These are phyloP conservation scores for Diarsia rubi DNA, from an alignment of 2,888 invertebrate genomes.

Conservation along the genomic window DNA sequence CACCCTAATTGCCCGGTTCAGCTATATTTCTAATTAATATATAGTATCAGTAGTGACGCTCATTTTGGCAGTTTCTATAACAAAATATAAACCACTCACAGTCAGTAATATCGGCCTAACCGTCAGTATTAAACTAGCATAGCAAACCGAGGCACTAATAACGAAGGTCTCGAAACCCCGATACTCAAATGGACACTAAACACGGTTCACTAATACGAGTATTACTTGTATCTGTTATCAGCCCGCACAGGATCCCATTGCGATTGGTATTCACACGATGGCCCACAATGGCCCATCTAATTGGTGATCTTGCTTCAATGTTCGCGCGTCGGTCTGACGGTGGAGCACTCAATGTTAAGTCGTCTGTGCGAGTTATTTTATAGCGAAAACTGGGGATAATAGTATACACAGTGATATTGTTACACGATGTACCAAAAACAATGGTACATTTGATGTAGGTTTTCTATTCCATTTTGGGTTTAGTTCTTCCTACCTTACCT, in stretches of 20 bases:
- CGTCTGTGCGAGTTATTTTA: constrained; percentile 1
- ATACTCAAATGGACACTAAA: not conserved
- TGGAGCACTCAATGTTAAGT: constrained; percentile 26
- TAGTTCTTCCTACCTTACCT: not conserved
- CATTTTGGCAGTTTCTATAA: not conserved
- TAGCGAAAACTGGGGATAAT: not conserved
- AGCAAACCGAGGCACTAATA: not conserved
- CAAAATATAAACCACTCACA: not conserved
- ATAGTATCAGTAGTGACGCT: not conserved
- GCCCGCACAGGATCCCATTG: constrained; percentile 19
- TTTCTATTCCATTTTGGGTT: not conserved
- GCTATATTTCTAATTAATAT: not conserved
- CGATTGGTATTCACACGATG: constrained; percentile 14
- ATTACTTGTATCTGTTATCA: constrained; percentile 23
- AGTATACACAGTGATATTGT: constrained; percentile 1
- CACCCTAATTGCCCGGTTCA: not conserved
- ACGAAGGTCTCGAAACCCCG: not conserved
- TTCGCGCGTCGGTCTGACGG: constrained; percentile 1
- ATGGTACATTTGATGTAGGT: not conserved
- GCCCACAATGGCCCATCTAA: constrained; percentile 23
- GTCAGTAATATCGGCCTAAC: not conserved
- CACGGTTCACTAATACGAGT: not conserved
- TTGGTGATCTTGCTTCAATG: constrained; percentile 12
- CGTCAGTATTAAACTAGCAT: not conserved
- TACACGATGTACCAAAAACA: not conserved